Evolutionary conservation across 2,888 invertebrate genomes (phyloP).

Genomic region (Andrena bicolor): DNA sequence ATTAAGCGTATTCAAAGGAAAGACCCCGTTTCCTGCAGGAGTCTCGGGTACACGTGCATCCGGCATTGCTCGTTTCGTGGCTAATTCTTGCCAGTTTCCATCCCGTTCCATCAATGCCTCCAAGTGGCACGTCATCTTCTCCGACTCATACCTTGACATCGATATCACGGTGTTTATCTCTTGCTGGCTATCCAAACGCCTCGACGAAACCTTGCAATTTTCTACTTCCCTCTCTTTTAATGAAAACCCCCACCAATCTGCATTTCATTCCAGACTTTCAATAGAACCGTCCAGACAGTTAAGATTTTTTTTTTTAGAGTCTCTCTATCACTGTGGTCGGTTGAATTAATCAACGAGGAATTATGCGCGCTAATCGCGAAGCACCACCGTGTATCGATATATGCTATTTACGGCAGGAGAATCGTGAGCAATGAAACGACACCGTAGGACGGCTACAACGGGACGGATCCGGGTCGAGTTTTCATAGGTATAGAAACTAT

Average conservation of each 20-base stretch:
- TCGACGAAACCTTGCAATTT: background rate
- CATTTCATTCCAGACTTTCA: background rate
- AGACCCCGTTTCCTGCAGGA: constrained; percentile 57
- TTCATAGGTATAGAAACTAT: constrained; percentile 62
- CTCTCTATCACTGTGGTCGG: background rate
- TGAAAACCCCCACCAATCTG: background rate
- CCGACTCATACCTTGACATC: constrained; percentile 10
- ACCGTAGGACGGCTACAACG: constrained; percentile 1
- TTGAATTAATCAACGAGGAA: background rate
- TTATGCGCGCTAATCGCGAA: background rate
- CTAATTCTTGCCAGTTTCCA: constrained; percentile 62
- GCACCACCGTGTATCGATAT: background rate
- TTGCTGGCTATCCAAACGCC: background rate
- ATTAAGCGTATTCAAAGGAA: constrained; percentile 77
- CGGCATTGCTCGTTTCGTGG: constrained; percentile 64
- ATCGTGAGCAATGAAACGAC: background rate
- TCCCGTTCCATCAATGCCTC: constrained; percentile 7
- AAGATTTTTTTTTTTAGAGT: no score
- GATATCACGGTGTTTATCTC: constrained; percentile 11
- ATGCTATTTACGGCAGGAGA: constrained; percentile 30
- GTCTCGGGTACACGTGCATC: constrained; percentile 67
- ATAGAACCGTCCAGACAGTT: background rate
- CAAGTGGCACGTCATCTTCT: constrained; percentile 23
- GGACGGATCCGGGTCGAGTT: constrained; percentile 56
- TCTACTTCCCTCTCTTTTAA: background rate